Evolutionary conservation across 2,113 vertebrate genomes (phyloP).

Genomic region (Zosterops lateralis): DNA sequence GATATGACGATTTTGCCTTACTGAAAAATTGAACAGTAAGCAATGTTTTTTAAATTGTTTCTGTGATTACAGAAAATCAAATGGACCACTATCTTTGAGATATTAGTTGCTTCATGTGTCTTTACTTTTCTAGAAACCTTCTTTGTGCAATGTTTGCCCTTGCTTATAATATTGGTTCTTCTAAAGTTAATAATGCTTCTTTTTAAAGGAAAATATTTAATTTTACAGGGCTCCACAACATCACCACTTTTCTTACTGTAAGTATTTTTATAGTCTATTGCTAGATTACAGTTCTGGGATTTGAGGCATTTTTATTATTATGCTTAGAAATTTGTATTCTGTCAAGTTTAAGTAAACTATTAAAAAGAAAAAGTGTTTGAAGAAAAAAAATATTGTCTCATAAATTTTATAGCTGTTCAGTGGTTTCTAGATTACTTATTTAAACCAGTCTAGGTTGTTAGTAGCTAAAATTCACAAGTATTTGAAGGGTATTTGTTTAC

Average conservation of each 20-base stretch:
- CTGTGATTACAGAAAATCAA: not conserved
- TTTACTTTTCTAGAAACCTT: not conserved
- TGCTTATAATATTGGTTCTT: not conserved
- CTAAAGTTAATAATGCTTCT: not conserved
- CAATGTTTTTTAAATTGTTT: not conserved
- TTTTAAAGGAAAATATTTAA: slow-evolving; percentile 12
- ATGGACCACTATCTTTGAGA: not conserved
- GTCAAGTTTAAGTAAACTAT: not conserved
- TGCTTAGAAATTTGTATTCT: not conserved
- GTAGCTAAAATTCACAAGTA: not conserved
- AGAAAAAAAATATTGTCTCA: not conserved
- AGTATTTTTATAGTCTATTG: slow-evolving; percentile 40
- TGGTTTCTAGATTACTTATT: not conserved
- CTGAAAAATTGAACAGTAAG: not conserved
- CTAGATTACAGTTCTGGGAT: not conserved
- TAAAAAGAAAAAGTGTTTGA: not conserved
- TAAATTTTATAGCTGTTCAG: not conserved
- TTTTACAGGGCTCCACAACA: slow-evolving; percentile 55
- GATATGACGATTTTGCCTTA: not conserved
- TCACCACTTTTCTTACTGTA: slow-evolving; percentile 52
- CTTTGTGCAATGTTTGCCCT: not conserved
- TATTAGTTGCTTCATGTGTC: not conserved
- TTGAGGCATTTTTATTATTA: not conserved
- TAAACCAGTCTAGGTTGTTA: not conserved
- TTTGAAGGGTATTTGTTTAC: not conserved